Evolutionary conservation across 2,888 invertebrate genomes (phyloP).

Genomic region (Cepaea hortensis): DNA sequence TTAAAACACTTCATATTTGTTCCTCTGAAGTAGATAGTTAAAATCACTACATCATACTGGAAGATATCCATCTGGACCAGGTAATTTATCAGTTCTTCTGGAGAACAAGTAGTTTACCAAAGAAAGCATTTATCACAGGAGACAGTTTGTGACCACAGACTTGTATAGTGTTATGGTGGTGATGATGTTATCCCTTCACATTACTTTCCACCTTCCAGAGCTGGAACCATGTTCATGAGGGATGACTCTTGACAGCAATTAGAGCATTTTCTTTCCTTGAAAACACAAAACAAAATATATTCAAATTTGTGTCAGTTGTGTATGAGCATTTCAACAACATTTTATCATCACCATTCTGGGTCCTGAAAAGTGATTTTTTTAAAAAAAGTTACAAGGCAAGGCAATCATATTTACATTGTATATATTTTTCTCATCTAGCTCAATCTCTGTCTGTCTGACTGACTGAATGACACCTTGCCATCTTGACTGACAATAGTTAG

Average conservation of each 20-base stretch:
- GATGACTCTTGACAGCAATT: conserved; percentile 53
- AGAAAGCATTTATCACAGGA: conserved; percentile 8
- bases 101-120: not conserved
- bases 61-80: not conserved
- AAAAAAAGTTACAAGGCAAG: no score
- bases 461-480: no score
- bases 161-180: not conserved
- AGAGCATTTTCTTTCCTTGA: conserved; percentile 55
- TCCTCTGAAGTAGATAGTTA: not conserved
- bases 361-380: no score
- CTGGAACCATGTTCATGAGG: conserved; percentile 50
- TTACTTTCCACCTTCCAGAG: conserved; percentile 48
- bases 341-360: no score
- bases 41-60: not conserved
- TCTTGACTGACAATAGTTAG: no score
- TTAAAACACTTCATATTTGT: not conserved
- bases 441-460: no score
- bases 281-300: conserved; percentile 18
- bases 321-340: not conserved
- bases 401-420: no score
- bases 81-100: not conserved
- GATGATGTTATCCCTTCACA: not conserved
- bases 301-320: not conserved
- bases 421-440: no score
- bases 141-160: not conserved